Evolutionary conservation across 2,113 vertebrate genomes (phyloP).

Genomic region (Ondatra zibethicus): DNA sequence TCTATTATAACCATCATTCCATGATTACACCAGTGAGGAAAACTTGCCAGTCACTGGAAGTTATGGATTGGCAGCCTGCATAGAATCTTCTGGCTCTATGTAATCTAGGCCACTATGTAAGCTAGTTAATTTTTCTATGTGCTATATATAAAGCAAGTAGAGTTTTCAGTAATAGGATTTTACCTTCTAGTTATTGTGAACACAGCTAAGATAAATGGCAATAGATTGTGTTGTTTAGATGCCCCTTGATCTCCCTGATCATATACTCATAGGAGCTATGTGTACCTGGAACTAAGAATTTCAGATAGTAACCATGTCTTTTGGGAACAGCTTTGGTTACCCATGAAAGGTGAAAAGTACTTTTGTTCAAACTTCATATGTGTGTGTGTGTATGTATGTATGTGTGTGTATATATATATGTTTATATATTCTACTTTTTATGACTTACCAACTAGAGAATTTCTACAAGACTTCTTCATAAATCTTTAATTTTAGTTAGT

Average conservation of each 20-base stretch:
- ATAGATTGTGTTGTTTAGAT: background rate
- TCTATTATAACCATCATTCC: background rate
- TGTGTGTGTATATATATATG: too few relatives aligned
- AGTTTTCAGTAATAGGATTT: background rate
- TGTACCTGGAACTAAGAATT: background rate
- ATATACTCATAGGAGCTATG: background rate
- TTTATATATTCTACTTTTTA: background rate
- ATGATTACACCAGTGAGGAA: background rate
- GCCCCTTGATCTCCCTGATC: background rate
- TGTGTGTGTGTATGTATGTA: too few relatives aligned
- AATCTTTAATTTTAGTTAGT: background rate
- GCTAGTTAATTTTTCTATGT: too few relatives aligned
- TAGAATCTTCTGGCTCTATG: background rate
- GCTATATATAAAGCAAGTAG: background rate
- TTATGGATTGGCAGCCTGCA: background rate
- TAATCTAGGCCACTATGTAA: background rate
- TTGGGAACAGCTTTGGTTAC: background rate
- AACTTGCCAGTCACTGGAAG: background rate
- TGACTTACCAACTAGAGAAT: background rate
- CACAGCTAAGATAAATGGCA: background rate
- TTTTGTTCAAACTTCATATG: background rate
- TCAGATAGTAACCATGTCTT: background rate
- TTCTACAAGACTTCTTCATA: background rate
- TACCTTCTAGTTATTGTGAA: background rate
- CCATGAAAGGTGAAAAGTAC: background rate